A percentile compares a stretch with the other conserved stretches of the same genome.
Evolutionary conservation across 2,113 vertebrate genomes (phyloP).

Genomic region (Suncus etruscus): DNA sequence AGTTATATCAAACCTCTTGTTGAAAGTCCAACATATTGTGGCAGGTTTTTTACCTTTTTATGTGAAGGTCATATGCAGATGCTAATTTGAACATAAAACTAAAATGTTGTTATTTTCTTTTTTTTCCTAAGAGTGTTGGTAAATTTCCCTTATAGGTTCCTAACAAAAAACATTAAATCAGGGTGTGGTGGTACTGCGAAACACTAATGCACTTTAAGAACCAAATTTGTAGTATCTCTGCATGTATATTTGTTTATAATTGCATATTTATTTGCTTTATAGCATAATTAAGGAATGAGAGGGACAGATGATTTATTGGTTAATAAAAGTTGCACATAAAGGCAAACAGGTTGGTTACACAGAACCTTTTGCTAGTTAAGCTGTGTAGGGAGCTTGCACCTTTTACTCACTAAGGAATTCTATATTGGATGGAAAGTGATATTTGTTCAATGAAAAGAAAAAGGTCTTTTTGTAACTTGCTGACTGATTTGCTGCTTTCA

Average conservation of each 20-base stretch:
- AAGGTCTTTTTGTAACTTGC: conserved; percentile 58
- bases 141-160: neutral
- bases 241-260: neutral
- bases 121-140: neutral
- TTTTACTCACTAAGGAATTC: conserved; percentile 8
- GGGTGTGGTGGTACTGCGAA: neutral
- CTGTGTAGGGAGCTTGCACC: too few relatives aligned
- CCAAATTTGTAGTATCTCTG: neutral
- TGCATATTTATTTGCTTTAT: neutral
- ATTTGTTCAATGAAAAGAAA: conserved; percentile 65
- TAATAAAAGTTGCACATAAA: neutral
- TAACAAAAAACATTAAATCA: conserved; percentile 10
- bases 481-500: conserved; percentile 40
- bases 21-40: neutral
- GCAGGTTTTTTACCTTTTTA: neutral
- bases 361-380: neutral
- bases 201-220: neutral
- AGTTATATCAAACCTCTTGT: neutral
- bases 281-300: neutral
- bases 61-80: neutral
- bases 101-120: neutral
- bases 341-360: neutral
- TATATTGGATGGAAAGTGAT: neutral
- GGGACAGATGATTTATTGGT: neutral
- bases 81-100: conserved; percentile 8